Base-by-base conservation (phyloP, 2,888 invertebrate genomes). In the Cetonia aurata region DNA sequence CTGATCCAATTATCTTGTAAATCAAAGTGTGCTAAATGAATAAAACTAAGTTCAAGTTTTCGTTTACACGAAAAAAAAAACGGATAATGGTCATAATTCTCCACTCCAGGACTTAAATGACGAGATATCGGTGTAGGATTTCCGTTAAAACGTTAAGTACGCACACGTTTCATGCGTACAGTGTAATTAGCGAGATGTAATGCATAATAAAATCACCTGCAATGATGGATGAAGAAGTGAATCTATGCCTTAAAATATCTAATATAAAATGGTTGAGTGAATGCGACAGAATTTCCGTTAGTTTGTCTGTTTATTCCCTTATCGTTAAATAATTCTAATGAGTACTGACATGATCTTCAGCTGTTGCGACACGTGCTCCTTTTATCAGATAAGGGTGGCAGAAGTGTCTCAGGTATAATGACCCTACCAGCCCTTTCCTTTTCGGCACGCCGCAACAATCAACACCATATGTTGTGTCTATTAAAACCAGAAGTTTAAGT, bases 371-470 rank as follows among this genome's bases (percentile, higher is more conserved):
- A 71, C 70, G 44, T 71, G 74, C 48, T 71, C 62, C 72, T 70
- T 72, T 68, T 71, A 72, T 72, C 71, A 73, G 74, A 74, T 74
- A 75, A 74, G 71, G 69, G 69, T 60, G 60, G 69, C 69, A 70
- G 60, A 70, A 68, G 72, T 73, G 73, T 65, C 59, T 53, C 71
- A 70, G 46, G 52, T 52, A 69, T 69, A 69, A 69, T 69, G 57
- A 60, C 67, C 53, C 17, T 15, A 48, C 67, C 71, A 72, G 74
- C 73, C 73, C 73, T 75, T 75, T 74, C 74, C 71, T 74, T 65
- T 68, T 71, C 69, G 69, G 74, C 13, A 15, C 48, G 48, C 62
- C 62, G 62, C 62, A 62, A 48, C 62, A 62, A 62, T 62, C 62
- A 33, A 50, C 73, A 65, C 74, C 75, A 76, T 74, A 75, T 76